A percentile compares a stretch with the other conserved stretches of the same genome.
phyloP scores from a whole-genome alignment of 2,888 invertebrate genomes.

The Thysanoteuthis rhombus region DNA sequence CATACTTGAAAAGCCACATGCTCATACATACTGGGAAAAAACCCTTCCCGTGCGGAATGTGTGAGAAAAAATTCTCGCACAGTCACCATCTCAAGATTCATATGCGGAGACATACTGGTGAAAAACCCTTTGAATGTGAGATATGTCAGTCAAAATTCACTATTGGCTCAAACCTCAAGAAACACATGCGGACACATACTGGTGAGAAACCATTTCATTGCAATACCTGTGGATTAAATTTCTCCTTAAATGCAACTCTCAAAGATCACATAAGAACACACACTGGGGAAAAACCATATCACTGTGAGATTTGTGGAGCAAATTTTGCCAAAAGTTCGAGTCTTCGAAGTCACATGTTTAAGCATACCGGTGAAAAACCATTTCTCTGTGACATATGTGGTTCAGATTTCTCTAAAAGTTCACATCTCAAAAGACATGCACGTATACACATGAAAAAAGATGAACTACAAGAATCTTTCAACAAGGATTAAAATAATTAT shows the following conservation, averaged over 20 bases:
- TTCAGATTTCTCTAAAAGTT: not conserved
- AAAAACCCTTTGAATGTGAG: too few species aligned
- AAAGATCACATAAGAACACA: not conserved
- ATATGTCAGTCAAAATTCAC: too few species aligned
- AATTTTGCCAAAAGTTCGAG: not conserved
- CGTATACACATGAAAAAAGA: too few species aligned
- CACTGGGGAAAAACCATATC: conserved; percentile 60
- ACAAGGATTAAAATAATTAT: too few species aligned
- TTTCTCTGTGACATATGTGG: not conserved
- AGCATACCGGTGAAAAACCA: not conserved
- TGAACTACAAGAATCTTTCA: too few species aligned
- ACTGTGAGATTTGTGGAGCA: conserved; percentile 64
- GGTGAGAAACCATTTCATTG: not conserved
- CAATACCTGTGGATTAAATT: not conserved
- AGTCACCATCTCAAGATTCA: conserved; percentile 64
- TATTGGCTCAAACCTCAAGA: too few species aligned
- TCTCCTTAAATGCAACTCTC: not conserved
- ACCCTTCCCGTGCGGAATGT: not conserved
- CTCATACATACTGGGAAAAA: not conserved
- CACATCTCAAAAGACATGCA: too few species aligned
- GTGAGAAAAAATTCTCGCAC: not conserved
- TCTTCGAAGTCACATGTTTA: not conserved
- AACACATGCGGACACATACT: too few species aligned
- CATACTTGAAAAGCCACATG: not conserved
- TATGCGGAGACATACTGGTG: conserved; percentile 65